Evolutionary conservation across 1,140 invertebrate genomes (phyloP).

Genomic region (Scaptodrosophila lebanonensis): DNA sequence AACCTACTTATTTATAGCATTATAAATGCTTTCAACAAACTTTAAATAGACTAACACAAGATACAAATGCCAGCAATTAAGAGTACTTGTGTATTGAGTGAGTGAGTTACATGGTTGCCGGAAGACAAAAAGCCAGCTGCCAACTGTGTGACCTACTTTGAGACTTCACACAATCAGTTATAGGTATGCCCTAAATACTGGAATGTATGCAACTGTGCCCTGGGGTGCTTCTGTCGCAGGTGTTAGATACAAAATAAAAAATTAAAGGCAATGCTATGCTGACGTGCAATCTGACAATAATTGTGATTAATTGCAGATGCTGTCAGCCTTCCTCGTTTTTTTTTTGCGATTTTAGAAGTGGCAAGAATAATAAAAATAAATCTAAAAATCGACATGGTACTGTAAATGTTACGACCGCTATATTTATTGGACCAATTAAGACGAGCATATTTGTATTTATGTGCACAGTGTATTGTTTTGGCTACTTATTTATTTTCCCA

Average conservation of each 20-base stretch:
- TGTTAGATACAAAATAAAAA: too few relatives aligned
- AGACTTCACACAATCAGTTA: slow-evolving; percentile 38
- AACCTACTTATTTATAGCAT: slow-evolving; percentile 36
- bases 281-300: slow-evolving; percentile 42
- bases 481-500: too few relatives aligned
- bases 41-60: too few relatives aligned
- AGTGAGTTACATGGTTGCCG: not conserved
- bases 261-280: not conserved
- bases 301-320: slow-evolving; percentile 55
- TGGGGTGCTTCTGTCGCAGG: not conserved
- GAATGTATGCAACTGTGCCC: not conserved
- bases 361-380: too few relatives aligned
- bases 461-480: too few relatives aligned
- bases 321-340: slow-evolving; percentile 36
- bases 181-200: slow-evolving; percentile 7
- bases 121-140: slow-evolving; percentile 12
- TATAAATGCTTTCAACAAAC: too few relatives aligned
- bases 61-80: slow-evolving; percentile 39
- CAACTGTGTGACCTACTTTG: slow-evolving; percentile 33
- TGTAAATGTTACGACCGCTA: too few relatives aligned
- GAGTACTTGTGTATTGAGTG: slow-evolving; percentile 11
- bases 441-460: too few relatives aligned
- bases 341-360: slow-evolving; percentile 11
- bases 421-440: too few relatives aligned
- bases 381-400: too few relatives aligned